A percentile compares a stretch with the other conserved stretches of the same genome.
These are phyloP conservation scores for Cepphus grylle DNA, from an alignment of 2,113 vertebrate species.

Conservation along the genomic window DNA sequence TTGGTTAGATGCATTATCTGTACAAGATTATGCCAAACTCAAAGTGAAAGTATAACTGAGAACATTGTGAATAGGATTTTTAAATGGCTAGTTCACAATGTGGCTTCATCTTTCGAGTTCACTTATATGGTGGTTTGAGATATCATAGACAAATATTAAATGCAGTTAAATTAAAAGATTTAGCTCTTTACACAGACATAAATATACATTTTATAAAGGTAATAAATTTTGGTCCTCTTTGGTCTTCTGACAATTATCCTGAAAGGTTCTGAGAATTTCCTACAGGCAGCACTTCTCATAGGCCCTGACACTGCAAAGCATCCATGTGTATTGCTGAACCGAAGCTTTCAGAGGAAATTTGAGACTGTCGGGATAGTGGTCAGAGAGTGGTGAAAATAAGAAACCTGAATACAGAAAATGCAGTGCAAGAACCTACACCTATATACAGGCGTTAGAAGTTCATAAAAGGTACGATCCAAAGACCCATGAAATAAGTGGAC, in stretches of 20 bases:
- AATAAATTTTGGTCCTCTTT: neutral
- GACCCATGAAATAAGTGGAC: neutral
- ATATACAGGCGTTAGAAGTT: neutral
- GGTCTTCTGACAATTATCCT: neutral
- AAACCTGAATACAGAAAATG: neutral
- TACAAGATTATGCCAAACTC: slow-evolving; percentile 52
- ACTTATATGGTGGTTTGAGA: slow-evolving; percentile 28
- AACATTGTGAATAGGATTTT: neutral
- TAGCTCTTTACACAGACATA: neutral
- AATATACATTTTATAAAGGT: slow-evolving; percentile 11
- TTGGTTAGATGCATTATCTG: slow-evolving; percentile 51
- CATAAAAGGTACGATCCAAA: neutral
- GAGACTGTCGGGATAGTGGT: neutral
- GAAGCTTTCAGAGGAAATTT: neutral
- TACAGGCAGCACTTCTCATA: neutral
- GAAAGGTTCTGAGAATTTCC: neutral
- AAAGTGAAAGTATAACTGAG: slow-evolving; percentile 40
- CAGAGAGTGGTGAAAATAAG: neutral
- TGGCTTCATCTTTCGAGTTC: neutral
- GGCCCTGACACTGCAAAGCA: neutral
- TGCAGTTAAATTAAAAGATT: slow-evolving; percentile 44
- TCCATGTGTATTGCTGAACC: neutral
- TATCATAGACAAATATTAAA: slow-evolving; percentile 32
- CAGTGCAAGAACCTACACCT: neutral
- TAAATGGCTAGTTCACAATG: neutral